phyloP scores from a whole-genome alignment of 2,888 invertebrate genomes.

The Cosmorhoe ocellata region DNA sequence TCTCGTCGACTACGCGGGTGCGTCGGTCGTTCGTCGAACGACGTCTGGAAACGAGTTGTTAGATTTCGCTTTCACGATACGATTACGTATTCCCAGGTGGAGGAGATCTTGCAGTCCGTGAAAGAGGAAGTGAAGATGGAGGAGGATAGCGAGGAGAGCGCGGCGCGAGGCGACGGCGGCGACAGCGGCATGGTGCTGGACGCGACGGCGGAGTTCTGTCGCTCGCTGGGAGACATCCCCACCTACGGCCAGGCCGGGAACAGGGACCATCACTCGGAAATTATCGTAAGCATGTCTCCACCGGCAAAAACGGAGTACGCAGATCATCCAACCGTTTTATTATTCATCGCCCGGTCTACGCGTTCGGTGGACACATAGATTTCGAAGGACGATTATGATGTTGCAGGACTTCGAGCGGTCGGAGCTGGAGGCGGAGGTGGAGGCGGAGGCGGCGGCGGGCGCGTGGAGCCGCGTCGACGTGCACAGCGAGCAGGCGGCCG shows the following conservation, averaged over 20 bases:
- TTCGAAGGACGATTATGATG: too few species aligned
- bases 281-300: conserved; percentile 63
- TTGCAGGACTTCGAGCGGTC: conserved; percentile 60
- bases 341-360: too few species aligned
- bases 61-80: too few species aligned
- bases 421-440: conserved; percentile 63
- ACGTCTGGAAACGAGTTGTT: too few species aligned
- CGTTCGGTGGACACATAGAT: too few species aligned
- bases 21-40: too few species aligned
- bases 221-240: conserved; percentile 97
- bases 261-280: conserved; percentile 88
- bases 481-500: conserved; percentile 69
- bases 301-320: too few species aligned
- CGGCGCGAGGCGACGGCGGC: conserved; percentile 38
- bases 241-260: conserved; percentile 96
- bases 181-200: conserved; percentile 89
- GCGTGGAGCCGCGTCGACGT: conserved; percentile 93
- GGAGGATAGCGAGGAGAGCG: conserved; percentile 53
- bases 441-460: conserved; percentile 82
- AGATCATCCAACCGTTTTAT: too few species aligned
- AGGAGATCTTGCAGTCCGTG: conserved; percentile 74
- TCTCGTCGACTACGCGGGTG: too few species aligned
- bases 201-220: conserved; percentile 98
- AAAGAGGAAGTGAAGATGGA: conserved; percentile 84
- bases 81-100: conserved; percentile 47